Base-by-base conservation (phyloP, 2,797 vertebrate genomes). In the Botia almorhae region DNA sequence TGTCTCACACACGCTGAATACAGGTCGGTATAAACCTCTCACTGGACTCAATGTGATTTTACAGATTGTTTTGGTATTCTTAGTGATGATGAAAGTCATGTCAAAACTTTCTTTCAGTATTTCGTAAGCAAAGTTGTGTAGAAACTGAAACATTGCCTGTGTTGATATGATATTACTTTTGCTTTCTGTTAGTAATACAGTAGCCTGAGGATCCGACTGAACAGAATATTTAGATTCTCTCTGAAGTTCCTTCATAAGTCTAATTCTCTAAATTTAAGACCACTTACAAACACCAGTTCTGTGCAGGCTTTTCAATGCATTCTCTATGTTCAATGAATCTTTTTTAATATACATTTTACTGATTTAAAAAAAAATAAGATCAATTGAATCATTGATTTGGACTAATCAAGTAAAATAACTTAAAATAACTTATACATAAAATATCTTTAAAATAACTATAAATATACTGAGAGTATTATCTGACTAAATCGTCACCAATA, bases 121-220 rank as follows among this genome's bases (percentile, higher is more conserved):
- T 86, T 84, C 82, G 63, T 81, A 84, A 86, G 80, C 79, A 80
- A 78, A 21, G 12, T 73, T 74, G 75, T 80, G 67, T 78, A 75
- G 58, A 85, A 81, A 82, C 63, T 84, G 76, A 86, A 82, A 84
- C 50, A 46, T 53, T 63, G 73, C 58, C 8, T 74, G 69, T 61
- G 29, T 82, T 82, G 46, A 60, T 83, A 43, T 80, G 55, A 82
- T 76, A 81, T 83, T 72, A 78, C 73, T 86, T 84, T 86, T 86
- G 77, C 80, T 86, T 86, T 86, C 82, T 84, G 76, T 80, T 82
- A 43, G 68, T 76, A 26, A 76, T 48, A 74, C 23, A 50, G 48
- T 80, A 70, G 29, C 13, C 61, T 16, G 56, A 81, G 43, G 73
- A 71, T 14, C 77, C 70, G 74, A 64, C 39, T 21, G 58, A 68